phyloP scores from a whole-genome alignment of 2,888 invertebrate species.

The Brachypterus glaber region DNA sequence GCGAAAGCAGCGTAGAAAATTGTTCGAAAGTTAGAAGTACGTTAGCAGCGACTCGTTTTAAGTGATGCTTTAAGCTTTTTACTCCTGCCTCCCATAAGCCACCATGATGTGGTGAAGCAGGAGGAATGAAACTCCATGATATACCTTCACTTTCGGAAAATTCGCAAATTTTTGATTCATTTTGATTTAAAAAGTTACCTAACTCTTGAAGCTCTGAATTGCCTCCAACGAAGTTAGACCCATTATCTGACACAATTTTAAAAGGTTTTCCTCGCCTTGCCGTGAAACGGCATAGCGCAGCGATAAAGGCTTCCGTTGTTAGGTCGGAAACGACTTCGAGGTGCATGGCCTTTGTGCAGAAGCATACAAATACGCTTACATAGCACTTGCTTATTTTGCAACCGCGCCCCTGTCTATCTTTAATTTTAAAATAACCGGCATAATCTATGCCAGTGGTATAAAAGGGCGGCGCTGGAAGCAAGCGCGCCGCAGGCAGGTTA shows the following conservation, averaged over 20 bases:
- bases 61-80: too few relatives aligned
- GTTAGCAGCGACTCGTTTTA: too few relatives aligned
- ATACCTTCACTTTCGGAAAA: too few relatives aligned
- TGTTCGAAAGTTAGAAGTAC: too few relatives aligned
- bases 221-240: constrained; percentile 21
- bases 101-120: too few relatives aligned
- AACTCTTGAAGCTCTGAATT: constrained; percentile 12
- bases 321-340: constrained; percentile 17
- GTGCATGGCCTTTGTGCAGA: constrained; percentile 19
- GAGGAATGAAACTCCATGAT: constrained; percentile 14
- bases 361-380: constrained; percentile 22
- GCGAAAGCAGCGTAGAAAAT: too few relatives aligned
- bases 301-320: constrained; percentile 16
- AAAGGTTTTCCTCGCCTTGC: constrained; percentile 17
- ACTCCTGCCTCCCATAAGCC: too few relatives aligned
- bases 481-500: constrained; percentile 20
- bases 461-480: constrained; percentile 21
- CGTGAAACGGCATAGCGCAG: constrained; percentile 19
- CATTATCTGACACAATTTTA: constrained; percentile 21
- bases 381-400: constrained; percentile 19
- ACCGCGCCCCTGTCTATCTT: constrained; percentile 20
- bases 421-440: constrained; percentile 23
- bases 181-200: too few relatives aligned
- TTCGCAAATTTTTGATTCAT: too few relatives aligned
- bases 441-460: constrained; percentile 23